Percentiles rank a stretch among this genome's conserved stretches.
These are phyloP conservation scores for Melitaea athalia DNA, from an alignment of 2,888 invertebrate genomes.

Conservation along the genomic window DNA sequence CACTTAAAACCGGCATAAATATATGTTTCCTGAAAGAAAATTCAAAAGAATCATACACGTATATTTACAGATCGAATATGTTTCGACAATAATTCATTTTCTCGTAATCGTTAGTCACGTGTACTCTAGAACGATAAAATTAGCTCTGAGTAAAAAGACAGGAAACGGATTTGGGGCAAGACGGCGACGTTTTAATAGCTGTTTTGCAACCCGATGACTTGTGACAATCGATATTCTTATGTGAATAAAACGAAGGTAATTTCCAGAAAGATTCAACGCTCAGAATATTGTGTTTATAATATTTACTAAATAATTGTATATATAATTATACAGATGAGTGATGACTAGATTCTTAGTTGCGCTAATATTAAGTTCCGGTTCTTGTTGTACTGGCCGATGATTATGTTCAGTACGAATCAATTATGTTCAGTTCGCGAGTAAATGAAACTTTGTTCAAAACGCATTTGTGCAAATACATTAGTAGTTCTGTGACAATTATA, in stretches of 20 bases:
- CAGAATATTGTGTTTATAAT: background rate
- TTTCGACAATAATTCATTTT: conserved; percentile 20
- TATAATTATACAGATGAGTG: no score
- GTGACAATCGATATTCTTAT: conserved; percentile 28
- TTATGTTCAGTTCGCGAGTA: no score
- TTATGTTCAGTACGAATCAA: no score
- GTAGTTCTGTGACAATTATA: no score
- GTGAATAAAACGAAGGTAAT: background rate
- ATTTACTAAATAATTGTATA: background rate
- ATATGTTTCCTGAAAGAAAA: background rate
- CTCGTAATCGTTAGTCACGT: conserved; percentile 27
- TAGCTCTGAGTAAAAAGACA: conserved; percentile 47
- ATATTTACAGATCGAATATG: background rate
- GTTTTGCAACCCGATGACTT: conserved; percentile 29
- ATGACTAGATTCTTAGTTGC: background rate
- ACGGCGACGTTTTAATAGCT: conserved; percentile 32
- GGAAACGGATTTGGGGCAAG: conserved; percentile 54
- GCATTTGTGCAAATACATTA: no score
- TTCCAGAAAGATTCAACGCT: background rate
- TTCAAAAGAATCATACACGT: background rate
- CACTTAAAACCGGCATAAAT: background rate
- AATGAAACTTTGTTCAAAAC: no score
- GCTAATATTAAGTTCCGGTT: no score
- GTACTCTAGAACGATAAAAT: conserved; percentile 33
- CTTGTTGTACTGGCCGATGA: no score